A percentile compares a stretch with the other conserved stretches of the same genome.
These are phyloP conservation scores for Ardeotis arabs DNA, from an alignment of 2,113 vertebrate genomes.

Conservation along the genomic window DNA sequence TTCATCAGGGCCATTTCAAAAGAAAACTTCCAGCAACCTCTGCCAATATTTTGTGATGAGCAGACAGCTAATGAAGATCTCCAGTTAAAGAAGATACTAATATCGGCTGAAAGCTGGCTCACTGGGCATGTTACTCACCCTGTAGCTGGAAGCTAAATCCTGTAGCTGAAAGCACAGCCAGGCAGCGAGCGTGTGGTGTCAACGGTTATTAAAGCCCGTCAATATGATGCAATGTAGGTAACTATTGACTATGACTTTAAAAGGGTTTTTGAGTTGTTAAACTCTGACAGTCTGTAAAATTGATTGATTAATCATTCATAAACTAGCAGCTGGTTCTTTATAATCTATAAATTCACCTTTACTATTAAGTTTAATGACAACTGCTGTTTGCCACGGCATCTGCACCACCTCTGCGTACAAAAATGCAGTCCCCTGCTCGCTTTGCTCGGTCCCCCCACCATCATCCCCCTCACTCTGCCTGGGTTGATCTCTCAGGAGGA, in stretches of 20 bases:
- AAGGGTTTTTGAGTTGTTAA: not conserved
- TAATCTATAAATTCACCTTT: not conserved
- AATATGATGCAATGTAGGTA: not conserved
- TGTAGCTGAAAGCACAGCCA: not conserved
- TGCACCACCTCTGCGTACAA: rapidly evolving
- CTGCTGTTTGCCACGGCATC: rapidly evolving
- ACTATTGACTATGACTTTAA: not conserved
- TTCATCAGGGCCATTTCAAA: not conserved
- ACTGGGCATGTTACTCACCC: not conserved
- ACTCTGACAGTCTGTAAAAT: not conserved
- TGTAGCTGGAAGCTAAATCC: not conserved
- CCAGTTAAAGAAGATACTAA: not conserved
- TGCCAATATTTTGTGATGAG: not conserved
- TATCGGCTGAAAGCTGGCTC: not conserved
- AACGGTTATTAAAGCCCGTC: not conserved
- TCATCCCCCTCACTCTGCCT: not conserved
- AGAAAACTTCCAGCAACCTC: not conserved
- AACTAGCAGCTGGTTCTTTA: not conserved
- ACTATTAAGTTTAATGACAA: not conserved
- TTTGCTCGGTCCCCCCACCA: rapidly evolving
- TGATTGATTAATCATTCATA: not conserved
- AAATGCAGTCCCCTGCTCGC: not conserved
- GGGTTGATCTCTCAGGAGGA: not conserved
- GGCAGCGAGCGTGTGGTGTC: rapidly evolving
- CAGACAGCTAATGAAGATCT: not conserved